Base-by-base conservation (phyloP, 1,140 invertebrate species). In the Saccostrea cuccullata region DNA sequence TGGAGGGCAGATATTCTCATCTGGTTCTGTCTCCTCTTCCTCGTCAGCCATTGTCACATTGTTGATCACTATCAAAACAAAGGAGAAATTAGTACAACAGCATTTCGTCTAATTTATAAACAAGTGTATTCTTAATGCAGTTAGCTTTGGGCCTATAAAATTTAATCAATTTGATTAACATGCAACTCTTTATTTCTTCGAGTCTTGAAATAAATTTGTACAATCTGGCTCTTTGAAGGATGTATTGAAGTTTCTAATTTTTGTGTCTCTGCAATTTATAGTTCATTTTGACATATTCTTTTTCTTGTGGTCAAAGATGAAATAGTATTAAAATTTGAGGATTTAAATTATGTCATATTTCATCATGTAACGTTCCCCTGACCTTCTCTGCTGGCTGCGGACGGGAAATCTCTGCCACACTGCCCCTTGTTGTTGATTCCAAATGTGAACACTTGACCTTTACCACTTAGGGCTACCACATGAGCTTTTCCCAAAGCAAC, bases 371-470 rank as follows among this genome's bases (percentile, higher is more conserved):
- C 47, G n/a, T 20, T 64, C n/a, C 70, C 30, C 82, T 84, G 40
- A 95, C 96, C 96, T 94, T 97, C 97, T 95, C 96, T 96, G 17
- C 95, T 94, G 91, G 96, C 96, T 20, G 96, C 96, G 56, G 93
- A 89, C 17, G 89, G 86, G 94, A 97, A 98, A 92, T 98, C 98
- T 92, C 98, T 95, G 55, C 99, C 99, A 96, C 99, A 99, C 93
- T 99, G 99, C 13, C 98, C 98, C 94, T 99, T 98, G 94, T 99
- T 99, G 94, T 99, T 99, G 86, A 99, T 97, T 0, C 99, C 99
- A 95, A 99, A 99, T 0, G 98, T 98, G 94, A 97, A 99, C 0
- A 99, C 96, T 91, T 97, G 97, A 0, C 99, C 99, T 94, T 98
- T 97, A 91, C 96, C 97, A 36, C 97, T 98, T 11, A 99, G 95